Base-by-base conservation (phyloP, 2,797 vertebrate genomes). In the Fundulus diaphanus region DNA sequence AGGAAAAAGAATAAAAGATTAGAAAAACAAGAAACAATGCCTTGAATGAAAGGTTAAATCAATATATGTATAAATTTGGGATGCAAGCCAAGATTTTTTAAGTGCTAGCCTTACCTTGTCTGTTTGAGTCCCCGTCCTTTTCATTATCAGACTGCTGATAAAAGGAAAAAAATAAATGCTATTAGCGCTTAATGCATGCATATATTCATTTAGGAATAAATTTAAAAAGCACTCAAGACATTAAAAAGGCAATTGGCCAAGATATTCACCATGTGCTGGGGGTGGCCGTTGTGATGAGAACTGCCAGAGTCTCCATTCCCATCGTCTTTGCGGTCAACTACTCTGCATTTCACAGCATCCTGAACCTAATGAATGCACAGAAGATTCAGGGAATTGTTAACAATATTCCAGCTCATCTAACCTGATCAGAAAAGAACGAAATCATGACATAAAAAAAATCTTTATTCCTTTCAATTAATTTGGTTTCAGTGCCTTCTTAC, bases 321-420 rank as follows among this genome's bases (percentile, higher is more conserved):
- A 31, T 99, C 98, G 42, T 99, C 98, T 84, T 99, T 98, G 20
- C 96, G 97, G 84, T 99, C 98, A 7, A 98, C 97, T 1, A 99
- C 97, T n/a, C 98, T 95, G 88, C 98, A 99, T 93, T 99, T 99
- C 67, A 99, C 97, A 0, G 98, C 98, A 44, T 99, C 98, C 89
- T 99, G 98, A 72, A 99, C 98, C 98, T 99, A 84, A 88, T 59
- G 70, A 57, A 44, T 35, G 20, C 42, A 86, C 0, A 37, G 69
- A 68, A 59, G 75, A 74, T 37, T 73, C 24, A 80, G 69, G 24
- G 75, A 80, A 37, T 48, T 72, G 54, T 78, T 42, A 67, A 24
- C 33, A 40, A 33, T 71, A 15, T 40, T 79, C 24, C 18, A 24
- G n/a, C 24, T 59, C 33, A 49, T 27, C 37, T 67, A 82, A 80